Base-by-base conservation (phyloP, 2,113 vertebrate genomes). In the Rhabdornis inornatus region DNA sequence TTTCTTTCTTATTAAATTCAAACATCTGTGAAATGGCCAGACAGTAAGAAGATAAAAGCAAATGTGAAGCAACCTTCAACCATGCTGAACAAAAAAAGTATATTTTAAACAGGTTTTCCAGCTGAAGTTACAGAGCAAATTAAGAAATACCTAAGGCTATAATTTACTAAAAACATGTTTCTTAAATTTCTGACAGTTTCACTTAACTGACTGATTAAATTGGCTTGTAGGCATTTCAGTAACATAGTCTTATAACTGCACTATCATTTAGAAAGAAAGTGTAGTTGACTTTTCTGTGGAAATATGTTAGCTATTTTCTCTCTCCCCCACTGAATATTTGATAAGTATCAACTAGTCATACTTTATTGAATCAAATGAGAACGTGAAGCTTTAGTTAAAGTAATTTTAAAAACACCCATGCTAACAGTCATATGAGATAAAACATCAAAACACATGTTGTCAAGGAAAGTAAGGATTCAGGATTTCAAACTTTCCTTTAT, bases 141-240 rank as follows among this genome's bases (percentile, higher is more conserved):
- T 97, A 98, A 97, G 96, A 96, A 97, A 97, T 87, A 96, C 97
- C 94, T 97, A 94, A 75, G 97, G 97, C 91, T 96, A 96, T 96
- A 97, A 97, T 97, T 98, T 97, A 97, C 86, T 95, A 95, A 87
- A 97, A 97, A 97, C 97, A 96, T 82, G 53, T 96, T 97, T 97
- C 83, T 91, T 96, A 96, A 96, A 97, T 97, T 97, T 97, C 93
- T 97, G 95, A 96, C 95, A 97, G 81, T 98, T 98, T 97, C 95
- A 98, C 97, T 98, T 98, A 98, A 95, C 90, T 96, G 80, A 96
- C 96, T 98, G 98, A 98, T 98, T 98, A 98, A 97, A 98, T 97
- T 97, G 95, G 93, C 97, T 98, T 92, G 79, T 96, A 96, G 97
- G 95, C 91, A 96, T 98, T 97, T 96, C 95, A 95, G 78, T 95